Base-by-base conservation (phyloP, 2,888 invertebrate species). In the Drosophila anomalata region DNA sequence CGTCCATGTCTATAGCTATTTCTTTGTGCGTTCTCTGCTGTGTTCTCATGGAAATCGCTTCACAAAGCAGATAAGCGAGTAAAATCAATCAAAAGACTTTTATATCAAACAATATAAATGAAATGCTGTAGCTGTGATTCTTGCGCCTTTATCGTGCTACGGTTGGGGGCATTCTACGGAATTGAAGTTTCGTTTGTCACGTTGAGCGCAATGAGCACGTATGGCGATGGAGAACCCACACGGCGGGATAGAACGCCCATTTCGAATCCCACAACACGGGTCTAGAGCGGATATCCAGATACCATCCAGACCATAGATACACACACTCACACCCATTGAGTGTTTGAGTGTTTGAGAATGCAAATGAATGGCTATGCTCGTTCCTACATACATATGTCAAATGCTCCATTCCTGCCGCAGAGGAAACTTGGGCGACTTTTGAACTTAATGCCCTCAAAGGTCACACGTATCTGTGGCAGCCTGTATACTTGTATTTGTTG, bases 71-170 rank as follows among this genome's bases (percentile, higher is more conserved):
- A 76, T 77, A 86, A 81, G 76, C 83, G 61, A 50, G n/a, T 75
- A 54, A 69, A 77, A 86, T 83, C 87, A 78, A 86, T 81, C 77
- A 81, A 81, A 86, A 68, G 78, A 76, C 70, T 73, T 78, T 83
- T 77, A 75, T 72, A 82, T 79, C 65, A 57, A 77, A 83, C 80
- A 86, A 83, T 78, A 62, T 66, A 79, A 82, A 79, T 78, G 59
- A 78, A 86, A 86, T 72, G 78, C 47, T 69, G 36, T 58, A 47
- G 66, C 66, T 66, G 66, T 56, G 58, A 73, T 72, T 72, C 56
- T 44, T 33, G 33, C 26, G 42, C 44, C 33, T 56, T n/a, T 68
- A 67, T 67, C 69, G 6, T 56, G 22, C 36, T 31, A 14, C 58
- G 51, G 52, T 22, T 52, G 42, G 54, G 24, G 39, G 57, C 47